Base-by-base conservation (phyloP, 1,140 invertebrate species). In the Zelostemma sp. region DNA sequence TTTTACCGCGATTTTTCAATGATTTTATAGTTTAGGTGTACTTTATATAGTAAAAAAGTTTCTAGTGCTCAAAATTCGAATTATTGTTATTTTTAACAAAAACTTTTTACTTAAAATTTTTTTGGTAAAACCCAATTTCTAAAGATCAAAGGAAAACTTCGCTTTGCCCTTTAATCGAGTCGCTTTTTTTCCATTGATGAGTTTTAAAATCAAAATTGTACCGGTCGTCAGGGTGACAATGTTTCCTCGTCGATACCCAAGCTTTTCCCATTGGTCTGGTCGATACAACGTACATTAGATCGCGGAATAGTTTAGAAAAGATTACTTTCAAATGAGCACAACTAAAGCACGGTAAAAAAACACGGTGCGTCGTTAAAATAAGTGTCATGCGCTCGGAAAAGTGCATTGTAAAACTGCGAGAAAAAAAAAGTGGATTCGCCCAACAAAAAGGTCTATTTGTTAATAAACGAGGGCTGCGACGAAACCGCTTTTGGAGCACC, bases 231-330 rank as follows among this genome's bases (percentile, higher is more conserved):
- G 40, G 35, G 43, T 40, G 48, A 53, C 43, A 28, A 47, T 48
- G 17, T 16, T 49, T 45, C 50, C 17, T 33, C 6, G 1, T 46
- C 33, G 35, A 33, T 53, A 48, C 16, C 58, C 56, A 25, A 25
- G 50, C 51, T 35, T 31, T 66, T 60, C 55, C 40, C 38, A 15
- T 18, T 31, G 56, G 33, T 66, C 60, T 67, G 50, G 60, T 59
- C 63, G 56, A 66, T 66, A 41, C 43, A 14, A 47, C 25, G 43
- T 66, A 33, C 14, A 25, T 35, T 55, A 59, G 48, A 49, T 59
- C 56, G 59, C 49, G 49, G 50, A 38, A 25, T 25, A 25, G 21
- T 25, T 35, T 49, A 43, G 28, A 43, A 50, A 15, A 12, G 6
- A 41, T n/a, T 41, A 14, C 14, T 41, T 15, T 12, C 12, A 8